Evolutionary conservation across 30 jellyfish, hydroid and myxozoan species (phyloP).

Genomic region (Chironex yamaguchii): DNA sequence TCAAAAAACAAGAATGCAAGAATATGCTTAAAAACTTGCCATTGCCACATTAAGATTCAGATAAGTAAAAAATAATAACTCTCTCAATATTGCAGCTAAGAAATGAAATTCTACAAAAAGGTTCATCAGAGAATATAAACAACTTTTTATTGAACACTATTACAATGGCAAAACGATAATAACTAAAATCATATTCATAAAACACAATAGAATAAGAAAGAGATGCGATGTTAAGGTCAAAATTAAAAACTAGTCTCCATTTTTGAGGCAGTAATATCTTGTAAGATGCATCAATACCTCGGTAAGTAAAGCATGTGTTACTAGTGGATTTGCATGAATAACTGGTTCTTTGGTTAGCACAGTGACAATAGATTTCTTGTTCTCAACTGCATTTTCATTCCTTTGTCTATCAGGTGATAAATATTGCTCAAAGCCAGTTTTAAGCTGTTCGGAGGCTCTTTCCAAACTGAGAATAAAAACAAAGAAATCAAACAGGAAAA

Average conservation of each 20-base stretch:
- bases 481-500: background rate
- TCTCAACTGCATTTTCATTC: constrained; percentile 73
- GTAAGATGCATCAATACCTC: constrained; percentile 57
- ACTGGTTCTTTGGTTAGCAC: constrained; percentile 95
- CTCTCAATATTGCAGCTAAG: too few relatives aligned
- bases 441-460: constrained; percentile 83
- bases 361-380: constrained; percentile 74
- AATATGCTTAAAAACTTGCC: too few relatives aligned
- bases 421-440: constrained; percentile 70
- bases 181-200: too few relatives aligned
- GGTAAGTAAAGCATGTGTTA: constrained; percentile 63
- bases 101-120: too few relatives aligned
- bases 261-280: background rate
- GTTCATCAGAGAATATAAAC: too few relatives aligned
- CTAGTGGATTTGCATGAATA: constrained; percentile 75
- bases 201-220: too few relatives aligned
- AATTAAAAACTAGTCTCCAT: too few relatives aligned
- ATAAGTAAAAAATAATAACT: too few relatives aligned
- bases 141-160: too few relatives aligned
- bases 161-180: too few relatives aligned
- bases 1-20: background rate
- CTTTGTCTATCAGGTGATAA: constrained; percentile 86
- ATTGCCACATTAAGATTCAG: too few relatives aligned
- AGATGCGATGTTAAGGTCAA: too few relatives aligned
- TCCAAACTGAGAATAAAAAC: constrained; percentile 61